Conservation (phyloP, 2,113 vertebrate genomes). For the Enhydra lutris region DNA sequence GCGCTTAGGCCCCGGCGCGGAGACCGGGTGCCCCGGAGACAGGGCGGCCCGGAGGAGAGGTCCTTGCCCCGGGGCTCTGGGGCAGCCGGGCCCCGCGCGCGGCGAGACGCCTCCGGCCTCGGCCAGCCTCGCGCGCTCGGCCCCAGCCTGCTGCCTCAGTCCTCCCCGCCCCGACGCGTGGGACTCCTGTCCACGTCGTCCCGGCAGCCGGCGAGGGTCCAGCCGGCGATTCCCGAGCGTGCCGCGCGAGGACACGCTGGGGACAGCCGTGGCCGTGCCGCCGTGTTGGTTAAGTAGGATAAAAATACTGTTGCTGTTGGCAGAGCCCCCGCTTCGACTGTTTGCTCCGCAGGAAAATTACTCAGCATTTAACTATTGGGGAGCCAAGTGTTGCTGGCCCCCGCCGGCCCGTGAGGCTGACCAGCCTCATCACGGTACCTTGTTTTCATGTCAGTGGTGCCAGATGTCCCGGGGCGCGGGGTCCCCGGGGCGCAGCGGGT, state of each 20-base stretch:
- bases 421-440: no score
- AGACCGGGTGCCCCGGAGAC: not conserved
- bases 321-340: not conserved
- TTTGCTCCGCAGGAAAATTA: conserved; percentile 23
- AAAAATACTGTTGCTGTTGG: conserved; percentile 14
- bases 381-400: not conserved
- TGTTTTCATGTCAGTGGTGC: no score
- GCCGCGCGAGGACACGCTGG: not conserved
- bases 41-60: not conserved
- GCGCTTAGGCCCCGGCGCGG: not conserved
- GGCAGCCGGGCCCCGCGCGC: not conserved
- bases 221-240: not conserved
- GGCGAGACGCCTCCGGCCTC: not conserved
- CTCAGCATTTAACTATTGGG: conserved; percentile 46
- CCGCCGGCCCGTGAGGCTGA: not conserved
- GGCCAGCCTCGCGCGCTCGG: not conserved
- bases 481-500: not conserved
- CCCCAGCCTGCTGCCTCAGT: not conserved
- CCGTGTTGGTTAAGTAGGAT: not conserved
- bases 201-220: not conserved
- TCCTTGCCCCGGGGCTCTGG: not conserved
- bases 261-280: not conserved
- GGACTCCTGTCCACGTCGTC: not conserved
- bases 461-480: not conserved
- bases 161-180: not conserved